phyloP scores from a whole-genome alignment of 2,113 vertebrate genomes.

The Fukomys damarensis region DNA sequence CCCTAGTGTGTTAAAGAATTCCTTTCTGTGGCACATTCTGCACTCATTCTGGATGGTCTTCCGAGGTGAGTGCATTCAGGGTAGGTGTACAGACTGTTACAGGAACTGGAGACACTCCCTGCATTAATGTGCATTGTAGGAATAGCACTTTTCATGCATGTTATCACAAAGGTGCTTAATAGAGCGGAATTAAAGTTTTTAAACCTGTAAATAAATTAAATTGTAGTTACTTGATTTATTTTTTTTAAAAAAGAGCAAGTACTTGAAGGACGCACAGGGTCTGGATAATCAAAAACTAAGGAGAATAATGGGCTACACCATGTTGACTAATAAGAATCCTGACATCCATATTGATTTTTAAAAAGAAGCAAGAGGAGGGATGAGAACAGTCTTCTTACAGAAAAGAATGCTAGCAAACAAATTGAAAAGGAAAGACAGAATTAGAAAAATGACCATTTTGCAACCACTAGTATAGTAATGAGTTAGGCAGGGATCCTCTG shows the following conservation, averaged over 20 bases:
- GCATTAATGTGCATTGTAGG: conserved; percentile 67
- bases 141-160: conserved; percentile 73
- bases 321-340: neutral
- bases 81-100: conserved; percentile 59
- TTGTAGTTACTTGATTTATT: conserved; percentile 73
- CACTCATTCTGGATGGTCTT: conserved; percentile 50
- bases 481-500: neutral
- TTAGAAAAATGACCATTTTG: neutral
- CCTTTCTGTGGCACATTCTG: conserved; percentile 51
- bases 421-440: neutral
- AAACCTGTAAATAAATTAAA: conserved; percentile 68
- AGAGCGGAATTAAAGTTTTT: conserved; percentile 68
- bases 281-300: neutral
- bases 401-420: neutral
- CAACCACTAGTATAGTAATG: neutral
- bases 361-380: neutral
- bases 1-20: conserved; percentile 61
- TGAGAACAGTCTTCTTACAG: neutral
- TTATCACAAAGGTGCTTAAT: conserved; percentile 67
- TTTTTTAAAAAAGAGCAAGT: conserved; percentile 42
- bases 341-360: neutral
- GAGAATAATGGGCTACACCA: neutral
- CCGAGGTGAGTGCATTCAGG: conserved; percentile 62
- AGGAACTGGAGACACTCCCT: conserved; percentile 73
- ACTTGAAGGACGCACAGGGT: neutral